Evolutionary conservation across 2,888 invertebrate species (phyloP).

Genomic region (Elgonia sp.): DNA sequence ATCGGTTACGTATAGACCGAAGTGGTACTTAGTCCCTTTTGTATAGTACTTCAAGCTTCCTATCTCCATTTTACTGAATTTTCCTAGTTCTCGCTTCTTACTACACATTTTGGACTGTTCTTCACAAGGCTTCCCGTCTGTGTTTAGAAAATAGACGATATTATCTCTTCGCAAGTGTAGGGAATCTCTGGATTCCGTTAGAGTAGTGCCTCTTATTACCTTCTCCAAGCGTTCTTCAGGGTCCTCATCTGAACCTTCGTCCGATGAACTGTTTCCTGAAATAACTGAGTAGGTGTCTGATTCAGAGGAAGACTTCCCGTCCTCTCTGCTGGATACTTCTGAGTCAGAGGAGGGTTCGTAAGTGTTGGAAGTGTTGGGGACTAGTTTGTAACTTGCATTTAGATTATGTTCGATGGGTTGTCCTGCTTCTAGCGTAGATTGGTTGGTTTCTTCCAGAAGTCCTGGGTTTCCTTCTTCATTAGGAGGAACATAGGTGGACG

Average conservation of each 20-base stretch:
- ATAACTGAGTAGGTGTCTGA: too few relatives aligned
- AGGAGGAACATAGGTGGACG: too few relatives aligned
- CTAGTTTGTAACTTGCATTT: too few relatives aligned
- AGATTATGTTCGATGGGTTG: too few relatives aligned
- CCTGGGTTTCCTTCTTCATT: too few relatives aligned
- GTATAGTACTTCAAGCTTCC: constrained; percentile 19
- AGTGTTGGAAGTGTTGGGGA: too few relatives aligned
- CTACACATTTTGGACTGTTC: not conserved
- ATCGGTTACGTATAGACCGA: constrained; percentile 15
- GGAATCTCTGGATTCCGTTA: constrained; percentile 25
- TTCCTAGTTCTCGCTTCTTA: constrained; percentile 7
- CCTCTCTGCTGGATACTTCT: too few relatives aligned
- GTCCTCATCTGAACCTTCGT: not conserved
- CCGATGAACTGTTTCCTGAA: too few relatives aligned
- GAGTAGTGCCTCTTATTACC: not conserved
- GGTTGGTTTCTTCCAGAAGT: too few relatives aligned
- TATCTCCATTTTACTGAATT: constrained; percentile 24
- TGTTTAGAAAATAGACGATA: constrained; percentile 6
- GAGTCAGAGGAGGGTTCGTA: too few relatives aligned
- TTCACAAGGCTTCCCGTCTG: constrained; percentile 13
- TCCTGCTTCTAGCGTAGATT: too few relatives aligned
- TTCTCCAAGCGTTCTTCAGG: not conserved
- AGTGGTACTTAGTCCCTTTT: constrained; percentile 25
- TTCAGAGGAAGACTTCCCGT: too few relatives aligned
- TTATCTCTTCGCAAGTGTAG: constrained; percentile 30